Evolutionary conservation across 37 sponge, comb jelly and placozoan genomes (phyloP).

Genomic region (Dysidea cf. avara): DNA sequence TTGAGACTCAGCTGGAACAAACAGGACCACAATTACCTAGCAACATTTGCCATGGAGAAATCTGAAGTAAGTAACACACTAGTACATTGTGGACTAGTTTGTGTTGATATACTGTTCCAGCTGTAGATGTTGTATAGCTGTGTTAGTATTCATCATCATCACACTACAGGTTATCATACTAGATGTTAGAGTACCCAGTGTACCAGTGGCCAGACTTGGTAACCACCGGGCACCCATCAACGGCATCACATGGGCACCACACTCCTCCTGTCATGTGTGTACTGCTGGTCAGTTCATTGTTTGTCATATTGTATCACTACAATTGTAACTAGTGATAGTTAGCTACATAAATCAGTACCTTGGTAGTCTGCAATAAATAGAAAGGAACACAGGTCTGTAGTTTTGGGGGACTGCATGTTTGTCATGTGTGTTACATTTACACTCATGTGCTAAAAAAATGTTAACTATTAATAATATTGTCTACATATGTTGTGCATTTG

Average conservation of each 20-base stretch:
- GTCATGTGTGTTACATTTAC: no score
- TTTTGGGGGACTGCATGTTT: no score
- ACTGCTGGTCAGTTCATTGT: conserved; percentile 87
- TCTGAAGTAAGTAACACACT: conserved; percentile 37
- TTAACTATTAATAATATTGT: no score
- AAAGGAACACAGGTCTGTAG: no score
- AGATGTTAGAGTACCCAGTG: conserved; percentile 87
- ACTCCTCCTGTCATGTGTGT: conserved; percentile 98
- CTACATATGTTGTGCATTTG: no score
- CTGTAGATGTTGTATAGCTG: no score
- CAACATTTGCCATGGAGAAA: conserved; percentile 64
- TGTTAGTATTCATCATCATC: no score
- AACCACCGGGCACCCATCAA: conserved; percentile 92
- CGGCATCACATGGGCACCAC: conserved; percentile 97
- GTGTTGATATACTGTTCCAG: no score
- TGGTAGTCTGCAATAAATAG: not conserved
- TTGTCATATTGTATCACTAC: not conserved
- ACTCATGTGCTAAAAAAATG: no score
- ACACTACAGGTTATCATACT: conserved; percentile 91
- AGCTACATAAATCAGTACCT: not conserved
- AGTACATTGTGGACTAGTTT: no score
- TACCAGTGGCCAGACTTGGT: conserved; percentile 82
- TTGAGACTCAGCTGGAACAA: conserved; percentile 78
- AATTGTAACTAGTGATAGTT: not conserved
- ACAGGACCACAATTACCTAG: conserved; percentile 64